phyloP scores from a whole-genome alignment of 2,888 invertebrate genomes.

The Papilio protenor region DNA sequence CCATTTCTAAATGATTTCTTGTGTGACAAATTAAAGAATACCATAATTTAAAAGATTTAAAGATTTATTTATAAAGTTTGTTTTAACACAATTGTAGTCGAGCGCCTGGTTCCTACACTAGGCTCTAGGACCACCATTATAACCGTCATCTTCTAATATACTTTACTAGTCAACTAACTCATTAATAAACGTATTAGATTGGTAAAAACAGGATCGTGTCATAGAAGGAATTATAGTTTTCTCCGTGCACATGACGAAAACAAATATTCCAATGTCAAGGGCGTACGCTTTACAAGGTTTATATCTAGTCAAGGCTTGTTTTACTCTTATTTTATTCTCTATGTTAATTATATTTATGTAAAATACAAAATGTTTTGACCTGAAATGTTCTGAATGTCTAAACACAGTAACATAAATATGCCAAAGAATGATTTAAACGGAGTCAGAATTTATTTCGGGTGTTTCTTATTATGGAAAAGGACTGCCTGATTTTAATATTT shows the following conservation, averaged over 20 bases:
- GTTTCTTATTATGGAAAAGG: constrained; percentile 6
- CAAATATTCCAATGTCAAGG: not conserved
- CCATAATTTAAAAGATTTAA: too few relatives aligned
- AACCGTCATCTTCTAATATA: too few relatives aligned
- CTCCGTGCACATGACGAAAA: not conserved
- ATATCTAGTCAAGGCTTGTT: not conserved
- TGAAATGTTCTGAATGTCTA: not conserved
- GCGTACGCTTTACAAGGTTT: not conserved
- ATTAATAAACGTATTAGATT: too few relatives aligned
- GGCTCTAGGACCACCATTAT: too few relatives aligned
- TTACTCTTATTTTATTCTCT: not conserved
- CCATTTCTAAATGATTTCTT: not conserved
- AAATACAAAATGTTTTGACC: not conserved
- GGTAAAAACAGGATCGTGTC: not conserved
- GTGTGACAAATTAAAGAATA: not conserved
- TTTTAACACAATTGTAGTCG: too few relatives aligned
- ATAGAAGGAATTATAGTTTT: not conserved
- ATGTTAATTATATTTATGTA: not conserved
- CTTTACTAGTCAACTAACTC: too few relatives aligned
- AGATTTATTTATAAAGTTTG: too few relatives aligned
- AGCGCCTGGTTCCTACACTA: too few relatives aligned
- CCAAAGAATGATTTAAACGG: not conserved
- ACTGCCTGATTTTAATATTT: constrained; percentile 28
- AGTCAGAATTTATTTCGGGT: constrained; percentile 3
- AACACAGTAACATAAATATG: constrained; percentile 12